phyloP scores from a whole-genome alignment of 2,797 vertebrate species.

The Arctocebus calabarensis region DNA sequence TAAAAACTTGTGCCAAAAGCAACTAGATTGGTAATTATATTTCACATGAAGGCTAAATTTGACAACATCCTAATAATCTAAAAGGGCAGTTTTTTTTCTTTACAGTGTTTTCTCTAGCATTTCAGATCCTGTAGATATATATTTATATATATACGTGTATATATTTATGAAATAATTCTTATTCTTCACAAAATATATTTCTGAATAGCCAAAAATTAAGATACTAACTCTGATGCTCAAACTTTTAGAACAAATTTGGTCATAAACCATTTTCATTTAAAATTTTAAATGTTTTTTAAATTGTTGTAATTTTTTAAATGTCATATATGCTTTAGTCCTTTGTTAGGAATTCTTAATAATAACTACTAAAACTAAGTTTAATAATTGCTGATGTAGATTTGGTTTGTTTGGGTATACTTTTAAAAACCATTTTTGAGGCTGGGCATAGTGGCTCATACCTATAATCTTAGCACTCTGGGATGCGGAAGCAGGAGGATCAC shows the following conservation, averaged over 20 bases:
- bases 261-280: constrained; percentile 85
- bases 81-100: constrained; percentile 88
- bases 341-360: constrained; percentile 78
- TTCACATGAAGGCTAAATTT: constrained; percentile 81
- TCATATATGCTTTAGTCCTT: constrained; percentile 81
- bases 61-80: constrained; percentile 83
- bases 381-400: constrained; percentile 78
- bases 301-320: constrained; percentile 86
- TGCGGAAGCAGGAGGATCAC: too few species aligned
- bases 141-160: constrained; percentile 85
- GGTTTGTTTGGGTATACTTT: constrained; percentile 79
- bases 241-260: constrained; percentile 86
- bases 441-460: too few species aligned
- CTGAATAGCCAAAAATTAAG: constrained; percentile 85
- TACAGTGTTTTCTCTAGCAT: constrained; percentile 85
- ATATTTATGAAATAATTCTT: constrained; percentile 90
- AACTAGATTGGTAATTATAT: constrained; percentile 82
- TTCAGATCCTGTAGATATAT: constrained; percentile 88
- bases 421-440: constrained; percentile 63
- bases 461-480: too few species aligned
- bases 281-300: constrained; percentile 86
- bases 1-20: constrained; percentile 88
- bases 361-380: constrained; percentile 64
- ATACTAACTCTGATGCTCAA: constrained; percentile 88
- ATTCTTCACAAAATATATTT: constrained; percentile 86